Conservation (phyloP, 2,888 invertebrate genomes). For the Macrosiphum euphorbiae region DNA sequence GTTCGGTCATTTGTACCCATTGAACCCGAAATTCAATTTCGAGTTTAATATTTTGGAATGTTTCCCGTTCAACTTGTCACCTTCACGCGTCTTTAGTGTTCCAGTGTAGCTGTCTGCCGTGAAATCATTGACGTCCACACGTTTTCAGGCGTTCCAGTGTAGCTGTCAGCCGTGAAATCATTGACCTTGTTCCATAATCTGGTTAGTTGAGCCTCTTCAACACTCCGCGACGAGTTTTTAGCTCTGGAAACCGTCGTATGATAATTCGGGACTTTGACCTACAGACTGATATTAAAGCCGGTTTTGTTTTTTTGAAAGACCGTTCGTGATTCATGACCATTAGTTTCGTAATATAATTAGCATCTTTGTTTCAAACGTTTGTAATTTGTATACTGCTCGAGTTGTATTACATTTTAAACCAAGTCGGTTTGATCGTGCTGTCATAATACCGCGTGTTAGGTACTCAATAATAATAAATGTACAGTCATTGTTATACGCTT, state of each 20-base stretch:
- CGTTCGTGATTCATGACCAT: not conserved
- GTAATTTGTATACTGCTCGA: not conserved
- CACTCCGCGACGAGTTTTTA: not conserved
- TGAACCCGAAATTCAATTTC: not conserved
- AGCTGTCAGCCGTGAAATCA: not conserved
- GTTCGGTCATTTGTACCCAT: not conserved
- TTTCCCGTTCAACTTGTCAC: not conserved
- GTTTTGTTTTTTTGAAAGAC: not conserved
- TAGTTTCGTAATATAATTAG: not conserved
- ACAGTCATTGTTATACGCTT: not conserved
- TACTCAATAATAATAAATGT: not conserved
- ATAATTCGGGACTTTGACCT: not conserved
- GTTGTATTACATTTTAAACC: not conserved
- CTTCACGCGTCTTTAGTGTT: not conserved
- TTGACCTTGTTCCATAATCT: not conserved
- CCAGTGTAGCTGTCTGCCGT: not conserved
- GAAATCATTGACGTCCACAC: not conserved
- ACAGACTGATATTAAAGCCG: not conserved
- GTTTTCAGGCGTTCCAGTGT: not conserved
- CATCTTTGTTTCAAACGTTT: not conserved
- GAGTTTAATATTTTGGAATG: not conserved
- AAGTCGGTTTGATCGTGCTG: not conserved
- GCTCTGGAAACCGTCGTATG: not conserved
- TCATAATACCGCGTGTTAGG: not conserved
- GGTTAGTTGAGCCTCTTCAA: not conserved